phyloP scores from a whole-genome alignment of 2,113 vertebrate genomes.

The Dipodomys ordii region DNA sequence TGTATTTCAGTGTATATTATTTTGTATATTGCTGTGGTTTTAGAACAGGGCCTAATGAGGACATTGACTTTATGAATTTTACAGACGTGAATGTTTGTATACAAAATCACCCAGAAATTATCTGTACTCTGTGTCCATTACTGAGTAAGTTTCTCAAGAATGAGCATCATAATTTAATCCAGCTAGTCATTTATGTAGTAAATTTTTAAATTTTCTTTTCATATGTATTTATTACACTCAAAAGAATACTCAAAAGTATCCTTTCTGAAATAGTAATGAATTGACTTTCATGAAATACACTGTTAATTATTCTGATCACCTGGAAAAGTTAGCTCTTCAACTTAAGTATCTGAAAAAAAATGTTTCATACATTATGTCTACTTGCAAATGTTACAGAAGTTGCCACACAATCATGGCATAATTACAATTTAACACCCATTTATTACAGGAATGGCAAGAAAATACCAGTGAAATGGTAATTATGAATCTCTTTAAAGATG shows the following conservation, averaged over 20 bases:
- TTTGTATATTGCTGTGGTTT: no score
- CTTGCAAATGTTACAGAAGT: constrained; percentile 25
- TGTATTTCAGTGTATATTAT: no score
- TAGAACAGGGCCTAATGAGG: no score
- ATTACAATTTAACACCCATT: background rate
- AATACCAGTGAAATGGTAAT: background rate
- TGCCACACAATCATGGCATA: background rate
- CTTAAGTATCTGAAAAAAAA: constrained; percentile 11
- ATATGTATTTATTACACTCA: background rate
- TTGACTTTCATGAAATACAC: background rate
- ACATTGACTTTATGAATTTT: no score
- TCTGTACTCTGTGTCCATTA: background rate
- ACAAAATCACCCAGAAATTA: background rate
- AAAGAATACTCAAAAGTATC: background rate
- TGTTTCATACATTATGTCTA: background rate
- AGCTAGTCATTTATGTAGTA: background rate
- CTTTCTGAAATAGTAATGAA: background rate
- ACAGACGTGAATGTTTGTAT: background rate
- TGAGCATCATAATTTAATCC: background rate
- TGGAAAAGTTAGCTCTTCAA: background rate
- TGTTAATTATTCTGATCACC: background rate
- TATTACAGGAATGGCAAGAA: constrained; percentile 8
- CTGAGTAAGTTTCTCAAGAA: background rate
- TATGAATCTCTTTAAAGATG: constrained; percentile 2
- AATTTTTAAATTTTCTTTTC: background rate